Evolutionary conservation across 2,797 vertebrate genomes (phyloP).

Genomic region (Helarctos malayanus): DNA sequence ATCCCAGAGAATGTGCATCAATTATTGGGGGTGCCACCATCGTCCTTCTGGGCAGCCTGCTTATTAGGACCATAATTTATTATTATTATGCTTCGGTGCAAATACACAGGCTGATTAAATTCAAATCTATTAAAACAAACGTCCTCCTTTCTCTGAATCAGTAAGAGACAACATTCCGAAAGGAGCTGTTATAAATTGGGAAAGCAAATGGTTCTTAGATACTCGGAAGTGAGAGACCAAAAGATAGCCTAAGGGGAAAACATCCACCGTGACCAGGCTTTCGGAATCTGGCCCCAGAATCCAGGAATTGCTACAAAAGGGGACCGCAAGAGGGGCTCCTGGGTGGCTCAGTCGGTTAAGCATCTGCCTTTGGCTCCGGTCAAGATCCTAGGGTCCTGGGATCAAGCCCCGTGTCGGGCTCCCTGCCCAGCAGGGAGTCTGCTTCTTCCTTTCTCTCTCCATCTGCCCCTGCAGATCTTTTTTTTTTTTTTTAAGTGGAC

Average conservation of each 20-base stretch:
- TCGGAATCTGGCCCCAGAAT: background rate
- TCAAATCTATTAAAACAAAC: conserved; percentile 90
- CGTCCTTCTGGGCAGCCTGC: conserved; percentile 88
- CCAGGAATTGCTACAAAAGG: background rate
- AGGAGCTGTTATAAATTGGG: conserved; percentile 86
- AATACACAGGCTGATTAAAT: conserved; percentile 89
- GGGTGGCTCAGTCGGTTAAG: background rate
- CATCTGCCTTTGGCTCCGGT: background rate
- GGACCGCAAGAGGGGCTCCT: background rate
- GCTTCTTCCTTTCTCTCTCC: background rate
- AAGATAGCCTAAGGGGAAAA: conserved; percentile 74
- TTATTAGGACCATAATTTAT: conserved; percentile 92
- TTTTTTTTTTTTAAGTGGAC: too few relatives aligned
- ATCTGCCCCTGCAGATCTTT: too few relatives aligned
- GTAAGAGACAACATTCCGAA: conserved; percentile 85
- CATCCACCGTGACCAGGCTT: background rate
- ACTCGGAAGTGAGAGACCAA: conserved; percentile 70
- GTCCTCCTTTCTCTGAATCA: conserved; percentile 87
- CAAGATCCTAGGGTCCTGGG: background rate
- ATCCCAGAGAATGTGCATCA: conserved; percentile 90
- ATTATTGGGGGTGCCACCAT: conserved; percentile 86
- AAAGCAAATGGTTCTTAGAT: conserved; percentile 74
- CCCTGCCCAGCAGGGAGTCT: background rate
- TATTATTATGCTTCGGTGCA: conserved; percentile 89
- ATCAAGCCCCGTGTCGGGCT: background rate